Conservation (phyloP, 2,113 vertebrate species). For the Hippocampus comes region DNA sequence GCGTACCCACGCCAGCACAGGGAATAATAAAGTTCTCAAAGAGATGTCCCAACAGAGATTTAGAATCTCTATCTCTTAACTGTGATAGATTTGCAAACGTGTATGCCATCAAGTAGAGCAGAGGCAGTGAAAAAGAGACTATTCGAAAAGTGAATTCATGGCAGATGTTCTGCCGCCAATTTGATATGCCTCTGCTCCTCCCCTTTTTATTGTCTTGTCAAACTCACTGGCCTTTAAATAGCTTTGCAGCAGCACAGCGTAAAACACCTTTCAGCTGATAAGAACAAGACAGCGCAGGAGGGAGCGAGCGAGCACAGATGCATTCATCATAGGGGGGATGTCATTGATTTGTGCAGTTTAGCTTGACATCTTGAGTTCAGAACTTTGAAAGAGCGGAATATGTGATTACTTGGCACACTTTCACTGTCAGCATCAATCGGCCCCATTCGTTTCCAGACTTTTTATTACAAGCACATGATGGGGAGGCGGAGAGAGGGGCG, state of each 20-base stretch:
- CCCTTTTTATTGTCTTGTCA: conserved; percentile 62
- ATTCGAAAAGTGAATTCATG: background rate
- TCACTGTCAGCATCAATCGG: too few species aligned
- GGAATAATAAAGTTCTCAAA: too few species aligned
- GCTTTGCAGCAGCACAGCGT: conserved; percentile 43
- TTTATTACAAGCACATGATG: too few species aligned
- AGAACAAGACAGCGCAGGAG: too few species aligned
- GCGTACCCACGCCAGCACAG: too few species aligned
- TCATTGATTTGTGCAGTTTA: conserved; percentile 59
- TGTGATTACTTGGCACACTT: too few species aligned
- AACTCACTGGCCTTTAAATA: conserved; percentile 61
- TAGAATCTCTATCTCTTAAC: too few species aligned
- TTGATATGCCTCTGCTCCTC: background rate
- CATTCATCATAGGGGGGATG: conserved; percentile 33
- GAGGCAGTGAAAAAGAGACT: background rate
- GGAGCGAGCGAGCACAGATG: conserved; percentile 24
- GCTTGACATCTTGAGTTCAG: conserved; percentile 36
- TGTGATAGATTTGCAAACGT: too few species aligned
- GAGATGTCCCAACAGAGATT: too few species aligned
- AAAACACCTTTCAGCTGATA: conserved; percentile 26
- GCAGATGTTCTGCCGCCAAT: background rate
- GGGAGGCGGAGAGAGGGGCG: too few species aligned
- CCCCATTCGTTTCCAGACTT: too few species aligned
- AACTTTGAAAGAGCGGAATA: too few species aligned
- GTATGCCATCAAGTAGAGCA: background rate